Conservation (phyloP, 2,113 vertebrate genomes). For the Microcebus lehilahytsara region DNA sequence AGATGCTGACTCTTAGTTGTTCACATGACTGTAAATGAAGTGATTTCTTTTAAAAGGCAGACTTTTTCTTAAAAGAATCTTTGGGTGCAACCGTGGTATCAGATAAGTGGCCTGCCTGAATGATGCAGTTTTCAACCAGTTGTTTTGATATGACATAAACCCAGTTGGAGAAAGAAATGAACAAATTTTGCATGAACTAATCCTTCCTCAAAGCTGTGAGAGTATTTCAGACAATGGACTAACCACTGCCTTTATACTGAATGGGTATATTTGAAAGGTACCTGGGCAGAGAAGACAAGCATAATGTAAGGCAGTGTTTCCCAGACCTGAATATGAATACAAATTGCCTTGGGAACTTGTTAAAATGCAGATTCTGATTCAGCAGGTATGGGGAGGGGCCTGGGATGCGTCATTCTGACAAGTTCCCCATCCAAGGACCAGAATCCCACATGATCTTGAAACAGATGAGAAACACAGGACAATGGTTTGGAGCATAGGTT, state of each 20-base stretch:
- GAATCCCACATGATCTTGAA: not conserved
- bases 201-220: not conserved
- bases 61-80: not conserved
- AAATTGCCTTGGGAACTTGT: not conserved
- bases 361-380: not conserved
- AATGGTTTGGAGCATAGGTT: not conserved
- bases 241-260: not conserved
- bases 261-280: not conserved
- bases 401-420: not conserved
- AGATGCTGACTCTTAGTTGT: not conserved
- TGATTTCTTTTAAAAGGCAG: constrained; percentile 19
- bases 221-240: not conserved
- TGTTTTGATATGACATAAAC: not conserved
- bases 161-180: not conserved
- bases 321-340: not conserved
- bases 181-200: not conserved
- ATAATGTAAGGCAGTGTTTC: not conserved
- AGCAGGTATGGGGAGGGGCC: not conserved
- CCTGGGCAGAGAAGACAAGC: not conserved
- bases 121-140: not conserved
- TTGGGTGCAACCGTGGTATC: not conserved
- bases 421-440: not conserved
- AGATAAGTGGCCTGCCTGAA: not conserved
- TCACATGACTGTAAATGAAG: not conserved
- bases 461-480: not conserved